Base-by-base conservation (phyloP, 2,888 invertebrate species). In the Melipona beecheii region DNA sequence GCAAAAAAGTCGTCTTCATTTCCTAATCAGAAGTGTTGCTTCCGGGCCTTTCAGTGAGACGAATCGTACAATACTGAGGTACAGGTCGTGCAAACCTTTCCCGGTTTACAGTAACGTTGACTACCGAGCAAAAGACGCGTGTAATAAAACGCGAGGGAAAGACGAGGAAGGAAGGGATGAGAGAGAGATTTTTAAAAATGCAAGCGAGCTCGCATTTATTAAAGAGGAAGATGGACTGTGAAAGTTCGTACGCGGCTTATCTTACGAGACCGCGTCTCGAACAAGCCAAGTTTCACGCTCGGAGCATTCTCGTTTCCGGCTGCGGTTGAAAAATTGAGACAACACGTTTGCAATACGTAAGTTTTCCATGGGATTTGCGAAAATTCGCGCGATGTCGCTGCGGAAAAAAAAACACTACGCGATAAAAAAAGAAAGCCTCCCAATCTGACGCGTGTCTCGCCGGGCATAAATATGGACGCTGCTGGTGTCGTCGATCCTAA, bases 161-260 rank as follows among this genome's bases (percentile, higher is more conserved):
- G 31, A 27, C 15, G 21, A n/a, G 6, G 58, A 13, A 15, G 24
- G n/a, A 31, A 24, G 36, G 50, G n/a, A 50, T 0, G 64, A 19
- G n/a, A 31, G 17, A 62, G 21, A 43, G 43, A 43, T 11, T 54
- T 66, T 64, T 19, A 68, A 82, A 83, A 75, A 72, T 62, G 71
- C 19, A 24, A 60, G 31, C 36, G 49, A 62, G 65, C 68, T 80
- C 60, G 21, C 70, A 66, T 27, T 43, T 60, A 24, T 60, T 60
- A 60, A 64, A 54, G 58, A 56, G 68, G 56, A 31, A 75, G 31
- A 9, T 19, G 36, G 66, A 43, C 83, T 76, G 58, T 66, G 69
- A 81, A 81, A 73, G 66, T 81, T 62, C 81, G 76, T 64, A 31
- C 43, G 71, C 52, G 50, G 69, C 81, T 81, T 81, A 83, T 81